These are phyloP conservation scores for Lepisosteus osseus DNA, from an alignment of 2,113 vertebrate species.

Conservation along the genomic window DNA sequence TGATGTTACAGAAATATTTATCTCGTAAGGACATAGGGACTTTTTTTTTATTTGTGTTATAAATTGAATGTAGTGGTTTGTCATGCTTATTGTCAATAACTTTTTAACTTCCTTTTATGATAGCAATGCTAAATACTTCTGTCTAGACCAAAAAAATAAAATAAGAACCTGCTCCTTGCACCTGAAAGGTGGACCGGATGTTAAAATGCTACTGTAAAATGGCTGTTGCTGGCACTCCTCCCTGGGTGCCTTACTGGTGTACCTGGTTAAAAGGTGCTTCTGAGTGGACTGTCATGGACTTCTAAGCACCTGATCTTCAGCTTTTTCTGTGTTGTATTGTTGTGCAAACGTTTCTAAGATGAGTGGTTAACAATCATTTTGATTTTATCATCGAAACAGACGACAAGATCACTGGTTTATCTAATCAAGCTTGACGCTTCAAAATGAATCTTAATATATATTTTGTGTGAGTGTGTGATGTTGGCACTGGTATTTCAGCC, in stretches of 20 bases:
- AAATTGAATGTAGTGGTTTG: slow-evolving; percentile 79
- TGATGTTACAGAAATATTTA: slow-evolving; percentile 72
- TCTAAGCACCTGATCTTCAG: slow-evolving; percentile 45
- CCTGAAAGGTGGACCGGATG: slow-evolving; percentile 35
- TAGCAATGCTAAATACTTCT: slow-evolving; percentile 62
- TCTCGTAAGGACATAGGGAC: slow-evolving; percentile 60
- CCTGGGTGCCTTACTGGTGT: slow-evolving; percentile 24
- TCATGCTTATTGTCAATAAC: slow-evolving; percentile 64
- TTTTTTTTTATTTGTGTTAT: slow-evolving; percentile 68
- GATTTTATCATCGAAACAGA: slow-evolving; percentile 58
- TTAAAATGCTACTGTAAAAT: slow-evolving; percentile 14
- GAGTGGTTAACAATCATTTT: slow-evolving; percentile 69
- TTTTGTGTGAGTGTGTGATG: slow-evolving; percentile 26
- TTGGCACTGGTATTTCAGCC: neutral
- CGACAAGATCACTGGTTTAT: slow-evolving; percentile 70
- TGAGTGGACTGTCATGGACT: slow-evolving; percentile 33
- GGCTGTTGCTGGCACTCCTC: slow-evolving; percentile 28
- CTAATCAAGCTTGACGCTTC: slow-evolving; percentile 50
- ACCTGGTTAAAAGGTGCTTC: slow-evolving; percentile 33
- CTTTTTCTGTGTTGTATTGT: slow-evolving; percentile 23
- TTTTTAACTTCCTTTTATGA: slow-evolving; percentile 64
- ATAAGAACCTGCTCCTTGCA: slow-evolving; percentile 41
- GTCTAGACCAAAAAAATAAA: slow-evolving; percentile 77
- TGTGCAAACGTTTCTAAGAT: slow-evolving; percentile 42
- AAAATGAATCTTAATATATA: slow-evolving; percentile 72